Evolutionary conservation across 2,888 invertebrate species (phyloP), one percentile per base, ranked within the genome.

Genomic region (Hesperia comma): DNA sequence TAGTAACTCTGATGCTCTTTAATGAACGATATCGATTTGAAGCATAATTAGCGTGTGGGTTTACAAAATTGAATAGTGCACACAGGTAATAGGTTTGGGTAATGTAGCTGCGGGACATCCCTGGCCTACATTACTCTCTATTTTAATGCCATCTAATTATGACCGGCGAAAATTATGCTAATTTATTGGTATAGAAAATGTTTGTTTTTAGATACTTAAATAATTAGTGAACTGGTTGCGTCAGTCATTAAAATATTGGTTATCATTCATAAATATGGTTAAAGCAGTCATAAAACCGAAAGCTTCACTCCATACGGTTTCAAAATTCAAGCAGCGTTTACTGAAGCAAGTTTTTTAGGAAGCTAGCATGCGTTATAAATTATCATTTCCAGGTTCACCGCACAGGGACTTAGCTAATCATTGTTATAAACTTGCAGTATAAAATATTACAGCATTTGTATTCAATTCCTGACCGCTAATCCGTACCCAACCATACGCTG

Each of bases 11-110:
- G 19, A 54, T 26, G 43, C 54, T 8, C 33, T 2, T 2, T 57
- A 43, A 58, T 58, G 41, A 58, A 58, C 58, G 32, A 43, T 58
- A 58, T 58, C 58, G 43, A 58, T 41, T 6, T 43, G 41, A 58
- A 43, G 26, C 58, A 43, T 43, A 43, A 40, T 56, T 56, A 56
- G 19, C 56, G 17, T 56, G 40, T 56, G 56, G 56, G 40, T 56
- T 56, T 56, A 56, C 12, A 19, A 58, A 58, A 43, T 55, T 58
- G 26, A 26, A 41, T 57, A 41, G 3, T 43, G 58, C 43, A 43
- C 10, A 8, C 4, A 43, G n/a, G n/a, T n/a, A n/a, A 58, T 58
- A 7, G 43, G 5, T 15, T 32, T 26, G 14, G 4, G 58, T 32
- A 32, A 58, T 26, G 40, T 56, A 37, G 37, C 19, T 37, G 37